A percentile compares a stretch with the other conserved stretches of the same genome.
Conservation (phyloP, 2,888 invertebrate species). For the Rutpela maculata region DNA sequence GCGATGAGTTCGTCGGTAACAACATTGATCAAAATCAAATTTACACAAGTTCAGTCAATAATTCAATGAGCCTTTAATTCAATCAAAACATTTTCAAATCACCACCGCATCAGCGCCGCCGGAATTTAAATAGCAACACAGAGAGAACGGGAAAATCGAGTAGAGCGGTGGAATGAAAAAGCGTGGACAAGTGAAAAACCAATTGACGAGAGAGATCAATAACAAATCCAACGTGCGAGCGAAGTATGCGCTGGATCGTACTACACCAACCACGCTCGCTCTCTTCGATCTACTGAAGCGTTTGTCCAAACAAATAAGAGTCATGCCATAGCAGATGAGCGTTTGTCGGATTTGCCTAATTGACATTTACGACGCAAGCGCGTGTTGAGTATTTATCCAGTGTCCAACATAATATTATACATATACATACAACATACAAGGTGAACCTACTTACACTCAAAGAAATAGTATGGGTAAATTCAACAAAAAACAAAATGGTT, state of each 20-base stretch:
- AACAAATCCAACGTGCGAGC: conserved; percentile 37
- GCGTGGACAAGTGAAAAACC: conserved; percentile 32
- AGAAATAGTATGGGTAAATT: no score
- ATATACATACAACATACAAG: no score
- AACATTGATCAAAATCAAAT: conserved; percentile 61
- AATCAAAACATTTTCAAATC: neutral
- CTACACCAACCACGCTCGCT: conserved; percentile 33
- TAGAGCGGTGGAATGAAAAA: neutral
- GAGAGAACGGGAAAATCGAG: conserved; percentile 11
- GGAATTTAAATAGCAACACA: neutral
- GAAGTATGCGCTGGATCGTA: conserved; percentile 28
- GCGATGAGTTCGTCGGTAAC: conserved; percentile 68
- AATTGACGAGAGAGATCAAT: conserved; percentile 34
- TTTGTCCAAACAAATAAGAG: conserved; percentile 29
- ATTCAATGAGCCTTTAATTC: neutral
- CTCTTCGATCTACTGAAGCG: conserved; percentile 36
- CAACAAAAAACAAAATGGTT: no score
- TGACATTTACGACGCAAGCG: conserved; percentile 51
- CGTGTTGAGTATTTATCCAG: conserved; percentile 13
- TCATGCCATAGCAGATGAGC: neutral
- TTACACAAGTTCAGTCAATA: conserved; percentile 1
- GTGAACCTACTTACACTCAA: neutral
- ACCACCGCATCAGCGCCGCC: neutral
- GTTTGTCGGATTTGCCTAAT: conserved; percentile 35
- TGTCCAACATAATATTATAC: neutral